These are phyloP conservation scores for Agrotis clavis DNA, from an alignment of 2,888 invertebrate species.

Conservation along the genomic window DNA sequence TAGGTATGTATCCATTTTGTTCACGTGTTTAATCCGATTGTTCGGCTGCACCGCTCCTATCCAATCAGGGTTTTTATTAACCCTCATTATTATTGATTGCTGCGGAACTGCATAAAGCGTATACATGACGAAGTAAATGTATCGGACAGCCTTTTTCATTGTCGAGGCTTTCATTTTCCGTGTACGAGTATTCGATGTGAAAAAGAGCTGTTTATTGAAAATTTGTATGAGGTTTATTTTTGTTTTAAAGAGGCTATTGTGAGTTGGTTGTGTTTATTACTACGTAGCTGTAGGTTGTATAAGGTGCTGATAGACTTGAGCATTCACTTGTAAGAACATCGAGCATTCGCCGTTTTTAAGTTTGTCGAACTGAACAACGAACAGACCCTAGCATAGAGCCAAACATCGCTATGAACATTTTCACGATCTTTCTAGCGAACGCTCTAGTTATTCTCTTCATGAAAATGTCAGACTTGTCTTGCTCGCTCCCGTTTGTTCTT, in stretches of 20 bases:
- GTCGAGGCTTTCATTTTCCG: constrained; percentile 33
- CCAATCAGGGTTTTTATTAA: constrained; percentile 85
- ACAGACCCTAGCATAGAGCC: too few species aligned
- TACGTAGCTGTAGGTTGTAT: not conserved
- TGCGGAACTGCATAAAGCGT: constrained; percentile 68
- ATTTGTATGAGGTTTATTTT: not conserved
- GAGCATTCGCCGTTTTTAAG: too few species aligned
- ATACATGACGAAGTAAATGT: constrained; percentile 55
- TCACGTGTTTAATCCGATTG: constrained; percentile 81
- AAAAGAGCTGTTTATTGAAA: constrained; percentile 36
- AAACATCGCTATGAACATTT: too few species aligned
- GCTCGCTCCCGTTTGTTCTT: too few species aligned
- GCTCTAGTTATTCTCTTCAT: too few species aligned
- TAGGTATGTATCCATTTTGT: constrained; percentile 67
- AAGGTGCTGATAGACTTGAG: not conserved
- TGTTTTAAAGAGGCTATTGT: not conserved
- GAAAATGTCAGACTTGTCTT: too few species aligned
- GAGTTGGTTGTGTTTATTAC: not conserved
- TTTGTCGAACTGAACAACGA: too few species aligned
- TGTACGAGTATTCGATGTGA: constrained; percentile 6
- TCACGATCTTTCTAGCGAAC: too few species aligned
- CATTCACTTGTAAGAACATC: too few species aligned
- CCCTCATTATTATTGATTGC: constrained; percentile 85
- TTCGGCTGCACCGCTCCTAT: constrained; percentile 73
- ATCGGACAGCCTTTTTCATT: constrained; percentile 43